A percentile compares a stretch with the other conserved stretches of the same genome.
These are phyloP conservation scores for Pseudomyrmex dendroicus DNA, from an alignment of 1,140 invertebrate species.

Conservation along the genomic window DNA sequence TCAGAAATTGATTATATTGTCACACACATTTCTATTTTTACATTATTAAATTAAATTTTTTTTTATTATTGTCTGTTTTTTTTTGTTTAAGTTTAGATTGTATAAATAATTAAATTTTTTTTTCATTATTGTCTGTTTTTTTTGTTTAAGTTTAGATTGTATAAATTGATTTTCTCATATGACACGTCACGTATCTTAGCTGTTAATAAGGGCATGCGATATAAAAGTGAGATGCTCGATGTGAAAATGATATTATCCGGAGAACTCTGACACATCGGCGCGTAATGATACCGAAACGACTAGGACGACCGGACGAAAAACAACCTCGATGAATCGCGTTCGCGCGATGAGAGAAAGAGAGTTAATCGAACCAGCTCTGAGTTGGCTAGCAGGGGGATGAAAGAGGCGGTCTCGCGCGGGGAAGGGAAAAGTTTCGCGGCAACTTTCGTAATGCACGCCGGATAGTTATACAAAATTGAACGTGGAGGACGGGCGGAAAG, in stretches of 20 bases:
- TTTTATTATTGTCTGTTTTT: background rate
- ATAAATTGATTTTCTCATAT: background rate
- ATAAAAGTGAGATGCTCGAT: background rate
- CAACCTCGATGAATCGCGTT: slow-evolving; percentile 68
- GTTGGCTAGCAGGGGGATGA: slow-evolving; percentile 12
- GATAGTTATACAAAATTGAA: slow-evolving; percentile 78
- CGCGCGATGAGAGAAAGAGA: slow-evolving; percentile 58
- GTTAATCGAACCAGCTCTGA: slow-evolving; percentile 67
- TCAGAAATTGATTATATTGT: too few relatives aligned
- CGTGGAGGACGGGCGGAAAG: slow-evolving; percentile 67
- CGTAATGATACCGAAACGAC: slow-evolving; percentile 50
- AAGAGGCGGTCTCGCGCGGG: slow-evolving; percentile 24
- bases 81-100: background rate
- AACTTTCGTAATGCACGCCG: slow-evolving; percentile 78
- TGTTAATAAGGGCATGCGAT: background rate
- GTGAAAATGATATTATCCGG: background rate
- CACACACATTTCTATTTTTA: background rate
- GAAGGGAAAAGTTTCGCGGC: slow-evolving; percentile 72
- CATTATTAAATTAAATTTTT: background rate
- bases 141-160: background rate
- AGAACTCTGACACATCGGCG: background rate
- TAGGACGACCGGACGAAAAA: slow-evolving; percentile 58
- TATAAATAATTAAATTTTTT: too few relatives aligned
- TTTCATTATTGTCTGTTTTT: background rate
- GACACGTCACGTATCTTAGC: too few relatives aligned